Percentiles rank a stretch among this genome's conserved stretches.
Evolutionary conservation across 2,797 vertebrate genomes (phyloP).

Genomic region (Lerista edwardsae): DNA sequence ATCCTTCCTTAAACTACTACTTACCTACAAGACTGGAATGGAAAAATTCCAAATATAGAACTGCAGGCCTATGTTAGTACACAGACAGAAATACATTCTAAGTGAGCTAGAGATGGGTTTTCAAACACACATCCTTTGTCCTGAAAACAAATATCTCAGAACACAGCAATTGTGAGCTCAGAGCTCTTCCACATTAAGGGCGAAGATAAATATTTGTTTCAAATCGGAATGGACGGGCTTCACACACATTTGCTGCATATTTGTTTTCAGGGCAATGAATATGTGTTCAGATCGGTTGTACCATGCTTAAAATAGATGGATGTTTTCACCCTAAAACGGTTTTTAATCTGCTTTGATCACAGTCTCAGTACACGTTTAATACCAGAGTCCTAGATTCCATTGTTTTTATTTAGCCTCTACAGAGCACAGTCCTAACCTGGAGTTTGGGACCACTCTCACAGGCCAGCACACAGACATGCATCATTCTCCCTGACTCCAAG

Average conservation of each 20-base stretch:
- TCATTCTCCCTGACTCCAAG: too few species aligned
- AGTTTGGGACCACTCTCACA: too few species aligned
- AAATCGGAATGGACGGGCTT: neutral
- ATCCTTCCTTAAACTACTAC: conserved; percentile 30
- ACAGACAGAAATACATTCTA: too few species aligned
- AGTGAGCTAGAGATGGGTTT: too few species aligned
- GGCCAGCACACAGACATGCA: too few species aligned
- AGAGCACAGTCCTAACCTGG: too few species aligned
- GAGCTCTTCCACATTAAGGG: neutral
- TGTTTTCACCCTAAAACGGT: too few species aligned
- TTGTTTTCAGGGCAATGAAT: too few species aligned
- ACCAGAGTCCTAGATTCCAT: conserved; percentile 27
- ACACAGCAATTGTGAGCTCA: neutral
- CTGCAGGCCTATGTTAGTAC: conserved; percentile 42
- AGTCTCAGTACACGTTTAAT: conserved; percentile 57
- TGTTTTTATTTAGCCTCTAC: conserved; percentile 31
- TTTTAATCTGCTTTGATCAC: conserved; percentile 42
- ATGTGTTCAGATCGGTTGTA: too few species aligned
- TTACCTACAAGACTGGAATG: conserved; percentile 35
- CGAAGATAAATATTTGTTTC: neutral
- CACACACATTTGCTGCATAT: too few species aligned
- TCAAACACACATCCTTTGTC: neutral
- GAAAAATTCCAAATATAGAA: conserved; percentile 47
- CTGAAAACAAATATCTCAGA: neutral
- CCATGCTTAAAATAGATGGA: too few species aligned